Evolutionary conservation across 2,113 vertebrate species (phyloP).

Genomic region (Cavia porcellus): DNA sequence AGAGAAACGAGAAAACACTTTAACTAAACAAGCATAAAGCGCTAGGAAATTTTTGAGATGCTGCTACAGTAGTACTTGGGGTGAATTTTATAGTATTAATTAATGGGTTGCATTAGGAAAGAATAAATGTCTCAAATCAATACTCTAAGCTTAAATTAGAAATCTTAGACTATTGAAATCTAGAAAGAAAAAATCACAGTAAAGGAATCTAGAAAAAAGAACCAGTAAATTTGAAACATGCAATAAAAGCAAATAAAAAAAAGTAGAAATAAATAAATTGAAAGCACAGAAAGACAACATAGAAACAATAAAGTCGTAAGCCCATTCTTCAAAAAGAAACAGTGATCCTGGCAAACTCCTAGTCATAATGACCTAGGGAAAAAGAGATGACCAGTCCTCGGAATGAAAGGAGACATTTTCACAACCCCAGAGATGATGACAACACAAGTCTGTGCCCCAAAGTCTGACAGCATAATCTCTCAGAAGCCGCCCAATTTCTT

Average conservation of each 20-base stretch:
- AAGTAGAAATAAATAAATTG: not conserved
- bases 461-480: not conserved
- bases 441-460: not conserved
- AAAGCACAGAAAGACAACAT: not conserved
- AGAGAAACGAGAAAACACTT: not conserved
- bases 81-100: not conserved
- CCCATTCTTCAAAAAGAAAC: not conserved
- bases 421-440: fast-evolving
- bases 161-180: not conserved
- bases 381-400: not conserved
- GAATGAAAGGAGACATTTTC: fast-evolving
- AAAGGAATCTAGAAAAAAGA: too few species aligned
- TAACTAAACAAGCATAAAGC: not conserved
- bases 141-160: not conserved
- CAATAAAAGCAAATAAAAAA: not conserved
- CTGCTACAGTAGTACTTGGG: not conserved
- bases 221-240: not conserved
- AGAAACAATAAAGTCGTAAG: not conserved
- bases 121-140: not conserved
- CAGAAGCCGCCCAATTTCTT: not conserved
- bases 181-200: not conserved
- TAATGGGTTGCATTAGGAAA: not conserved
- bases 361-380: not conserved
- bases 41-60: not conserved
- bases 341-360: too few species aligned